These are phyloP conservation scores for Anneissia japonica DNA, from an alignment of 35 echinoderm and acorn worm species.

Conservation along the genomic window DNA sequence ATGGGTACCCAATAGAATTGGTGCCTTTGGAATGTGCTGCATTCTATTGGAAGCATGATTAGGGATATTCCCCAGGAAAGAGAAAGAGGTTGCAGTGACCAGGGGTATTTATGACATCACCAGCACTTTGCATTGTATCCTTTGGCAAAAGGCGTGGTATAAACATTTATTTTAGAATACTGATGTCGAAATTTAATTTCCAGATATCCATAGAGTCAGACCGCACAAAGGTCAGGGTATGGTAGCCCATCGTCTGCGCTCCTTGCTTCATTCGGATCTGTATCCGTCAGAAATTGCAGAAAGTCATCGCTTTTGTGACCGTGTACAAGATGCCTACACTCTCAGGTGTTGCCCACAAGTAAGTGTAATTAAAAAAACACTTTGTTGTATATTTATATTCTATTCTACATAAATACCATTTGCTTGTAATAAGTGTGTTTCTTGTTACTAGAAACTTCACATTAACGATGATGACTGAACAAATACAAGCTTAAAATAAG, in stretches of 20 bases:
- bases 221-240: constrained; percentile 84
- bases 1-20: too few relatives aligned
- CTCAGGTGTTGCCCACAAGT: constrained; percentile 95
- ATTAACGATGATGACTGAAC: background rate
- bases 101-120: background rate
- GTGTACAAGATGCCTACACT: constrained; percentile 90
- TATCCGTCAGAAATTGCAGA: constrained; percentile 82
- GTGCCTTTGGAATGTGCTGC: too few relatives aligned
- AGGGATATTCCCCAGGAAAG: too few relatives aligned
- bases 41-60: too few relatives aligned
- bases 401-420: background rate
- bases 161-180: background rate
- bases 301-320: constrained; percentile 86
- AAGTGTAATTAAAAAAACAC: too few relatives aligned
- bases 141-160: too few relatives aligned
- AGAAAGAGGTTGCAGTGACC: too few relatives aligned
- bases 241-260: constrained; percentile 58
- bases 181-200: background rate
- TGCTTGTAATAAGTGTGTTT: background rate
- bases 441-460: background rate
- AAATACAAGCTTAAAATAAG: background rate
- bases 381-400: too few relatives aligned
- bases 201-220: constrained; percentile 72
- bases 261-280: constrained; percentile 73
- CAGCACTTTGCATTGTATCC: background rate